Conservation (phyloP, 2,888 invertebrate genomes). For the Julus scandinavius region DNA sequence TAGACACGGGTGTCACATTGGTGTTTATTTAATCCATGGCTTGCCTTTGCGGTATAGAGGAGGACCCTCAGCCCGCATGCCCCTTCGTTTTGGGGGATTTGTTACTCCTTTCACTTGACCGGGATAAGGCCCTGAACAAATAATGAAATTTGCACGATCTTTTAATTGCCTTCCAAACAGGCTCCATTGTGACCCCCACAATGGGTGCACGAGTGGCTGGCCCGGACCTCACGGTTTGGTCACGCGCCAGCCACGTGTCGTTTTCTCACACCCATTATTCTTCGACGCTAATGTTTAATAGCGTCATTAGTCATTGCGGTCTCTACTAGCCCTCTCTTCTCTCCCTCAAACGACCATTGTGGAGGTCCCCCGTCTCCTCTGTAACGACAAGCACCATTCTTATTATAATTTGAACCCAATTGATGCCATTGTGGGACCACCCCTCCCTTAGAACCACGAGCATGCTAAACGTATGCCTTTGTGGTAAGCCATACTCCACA, state of each 20-base stretch:
- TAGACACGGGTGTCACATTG: neutral
- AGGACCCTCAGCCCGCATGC: neutral
- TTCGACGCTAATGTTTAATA: slow-evolving; percentile 45
- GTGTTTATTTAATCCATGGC: neutral
- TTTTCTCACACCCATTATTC: slow-evolving; percentile 49
- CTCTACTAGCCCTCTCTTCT: neutral
- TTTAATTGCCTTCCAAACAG: slow-evolving; percentile 46
- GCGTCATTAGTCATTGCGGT: slow-evolving; percentile 52
- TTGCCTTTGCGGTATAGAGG: neutral
- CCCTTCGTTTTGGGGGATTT: neutral
- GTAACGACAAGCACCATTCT: slow-evolving; percentile 21
- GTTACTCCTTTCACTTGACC: neutral
- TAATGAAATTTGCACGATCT: slow-evolving; percentile 48
- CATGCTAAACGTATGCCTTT: slow-evolving; percentile 5
- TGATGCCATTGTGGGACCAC: neutral
- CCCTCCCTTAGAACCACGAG: neutral
- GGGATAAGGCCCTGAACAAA: neutral
- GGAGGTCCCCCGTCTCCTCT: neutral
- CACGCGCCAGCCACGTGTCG: slow-evolving; percentile 47
- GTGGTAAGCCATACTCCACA: neutral
- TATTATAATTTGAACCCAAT: slow-evolving; percentile 36
- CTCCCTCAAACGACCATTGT: neutral
- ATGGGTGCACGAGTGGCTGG: slow-evolving; percentile 6
- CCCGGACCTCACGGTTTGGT: slow-evolving; percentile 15
- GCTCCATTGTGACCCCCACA: neutral